A percentile compares a stretch with the other conserved stretches of the same genome.
phyloP scores from a whole-genome alignment of 2,113 vertebrate genomes.

The Brachyistius frenatus region DNA sequence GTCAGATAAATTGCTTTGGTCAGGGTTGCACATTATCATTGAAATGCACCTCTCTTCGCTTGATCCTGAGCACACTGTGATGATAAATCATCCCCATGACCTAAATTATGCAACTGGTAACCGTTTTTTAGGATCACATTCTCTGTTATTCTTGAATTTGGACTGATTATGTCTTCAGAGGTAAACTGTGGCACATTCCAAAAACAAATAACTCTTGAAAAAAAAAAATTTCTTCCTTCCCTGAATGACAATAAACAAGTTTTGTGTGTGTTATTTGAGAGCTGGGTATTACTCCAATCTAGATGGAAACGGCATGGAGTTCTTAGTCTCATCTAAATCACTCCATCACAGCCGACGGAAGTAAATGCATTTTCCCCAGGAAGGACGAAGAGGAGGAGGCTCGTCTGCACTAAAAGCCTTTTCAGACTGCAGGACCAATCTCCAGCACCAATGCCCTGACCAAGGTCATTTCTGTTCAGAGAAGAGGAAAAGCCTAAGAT shows the following conservation, averaged over 20 bases:
- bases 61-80: conserved; percentile 8
- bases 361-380: conserved; percentile 65
- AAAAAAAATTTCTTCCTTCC: conserved; percentile 4
- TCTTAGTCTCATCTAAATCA: conserved; percentile 54
- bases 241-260: conserved; percentile 47
- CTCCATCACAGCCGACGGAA: conserved; percentile 57
- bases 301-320: conserved; percentile 19
- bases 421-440: conserved; percentile 71
- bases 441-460: conserved; percentile 49
- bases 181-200: conserved; percentile 10
- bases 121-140: neutral
- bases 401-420: conserved; percentile 72
- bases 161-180: conserved; percentile 1
- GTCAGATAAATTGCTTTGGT: conserved; percentile 38
- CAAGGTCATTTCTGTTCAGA: conserved; percentile 73
- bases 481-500: conserved; percentile 57
- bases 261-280: conserved; percentile 29
- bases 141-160: neutral
- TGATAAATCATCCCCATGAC: conserved; percentile 14
- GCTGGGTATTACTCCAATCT: conserved; percentile 51
- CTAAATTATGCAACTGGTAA: conserved; percentile 3
- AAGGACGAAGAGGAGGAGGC: conserved; percentile 50
- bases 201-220: neutral
- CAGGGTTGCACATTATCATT: conserved; percentile 21
- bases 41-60: conserved; percentile 15